A percentile compares a stretch with the other conserved stretches of the same genome.
Evolutionary conservation across 2,113 vertebrate genomes (phyloP).

Genomic region (Ascaphus truei): DNA sequence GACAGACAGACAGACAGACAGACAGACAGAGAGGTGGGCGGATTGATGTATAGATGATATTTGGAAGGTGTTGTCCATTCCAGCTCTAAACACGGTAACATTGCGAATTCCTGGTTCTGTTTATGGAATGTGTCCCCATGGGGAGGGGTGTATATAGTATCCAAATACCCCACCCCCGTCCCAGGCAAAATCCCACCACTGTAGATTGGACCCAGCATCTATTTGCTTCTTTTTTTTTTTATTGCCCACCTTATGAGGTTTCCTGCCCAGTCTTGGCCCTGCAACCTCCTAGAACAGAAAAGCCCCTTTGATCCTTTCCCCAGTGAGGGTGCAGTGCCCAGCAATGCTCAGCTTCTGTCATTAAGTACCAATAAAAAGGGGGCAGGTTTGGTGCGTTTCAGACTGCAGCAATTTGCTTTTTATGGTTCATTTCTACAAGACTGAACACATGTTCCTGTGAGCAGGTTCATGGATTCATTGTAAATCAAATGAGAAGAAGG

Average conservation of each 20-base stretch:
- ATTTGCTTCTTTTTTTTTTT: no score
- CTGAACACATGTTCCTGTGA: slow-evolving; percentile 61
- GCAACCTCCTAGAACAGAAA: neutral
- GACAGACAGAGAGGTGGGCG: neutral
- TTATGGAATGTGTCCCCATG: no score
- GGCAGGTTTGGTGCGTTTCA: slow-evolving; percentile 19
- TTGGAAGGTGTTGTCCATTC: no score
- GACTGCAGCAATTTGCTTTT: slow-evolving; percentile 44
- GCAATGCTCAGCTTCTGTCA: slow-evolving; percentile 20
- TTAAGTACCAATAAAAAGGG: slow-evolving; percentile 32
- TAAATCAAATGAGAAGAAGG: slow-evolving; percentile 58
- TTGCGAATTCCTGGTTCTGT: no score
- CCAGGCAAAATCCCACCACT: neutral
- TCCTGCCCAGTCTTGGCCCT: neutral
- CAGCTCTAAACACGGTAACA: no score
- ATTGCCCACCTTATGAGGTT: slow-evolving; percentile 9
- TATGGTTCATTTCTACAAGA: slow-evolving; percentile 59
- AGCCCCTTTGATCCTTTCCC: slow-evolving; percentile 16
- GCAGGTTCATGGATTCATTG: slow-evolving; percentile 62
- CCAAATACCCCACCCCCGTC: neutral
- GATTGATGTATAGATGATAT: neutral
- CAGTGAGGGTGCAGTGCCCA: slow-evolving; percentile 26
- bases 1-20: neutral
- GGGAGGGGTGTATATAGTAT: neutral
- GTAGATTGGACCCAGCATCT: neutral